A percentile compares a stretch with the other conserved stretches of the same genome.
Evolutionary conservation across 2,888 invertebrate genomes (phyloP).

Genomic region (Muscina levida): DNA sequence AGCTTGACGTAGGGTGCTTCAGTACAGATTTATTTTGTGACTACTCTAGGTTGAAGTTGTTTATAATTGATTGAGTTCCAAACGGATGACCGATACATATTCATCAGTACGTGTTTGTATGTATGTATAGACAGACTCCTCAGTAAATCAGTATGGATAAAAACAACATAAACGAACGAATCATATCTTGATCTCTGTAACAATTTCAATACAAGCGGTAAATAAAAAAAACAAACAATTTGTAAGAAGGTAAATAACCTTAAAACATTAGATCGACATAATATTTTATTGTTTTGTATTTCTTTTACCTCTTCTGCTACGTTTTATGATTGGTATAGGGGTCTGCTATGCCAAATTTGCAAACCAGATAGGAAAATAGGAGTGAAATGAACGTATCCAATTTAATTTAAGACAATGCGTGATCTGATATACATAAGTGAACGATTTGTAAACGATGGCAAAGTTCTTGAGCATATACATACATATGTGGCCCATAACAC

Average conservation of each 20-base stretch:
- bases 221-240: background rate
- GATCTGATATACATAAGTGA: constrained; percentile 30
- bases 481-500: background rate
- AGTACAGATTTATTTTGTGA: background rate
- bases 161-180: background rate
- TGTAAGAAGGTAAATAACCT: constrained; percentile 52
- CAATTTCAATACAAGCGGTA: constrained; percentile 13
- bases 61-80: constrained; percentile 37
- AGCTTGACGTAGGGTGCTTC: background rate
- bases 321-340: too few species aligned
- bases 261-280: constrained; percentile 14
- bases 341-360: too few species aligned
- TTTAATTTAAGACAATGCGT: constrained; percentile 49
- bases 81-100: constrained; percentile 28
- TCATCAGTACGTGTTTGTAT: background rate
- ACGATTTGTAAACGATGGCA: background rate
- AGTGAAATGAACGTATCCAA: constrained; percentile 17
- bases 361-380: background rate
- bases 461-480: background rate
- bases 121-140: too few species aligned
- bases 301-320: too few species aligned
- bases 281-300: too few species aligned
- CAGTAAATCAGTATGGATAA: background rate
- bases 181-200: constrained; percentile 7
- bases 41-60: constrained; percentile 21